A percentile compares a stretch with the other conserved stretches of the same genome.
phyloP scores from a whole-genome alignment of 2,113 vertebrate species.

The Gnathonemus longibarbis region DNA sequence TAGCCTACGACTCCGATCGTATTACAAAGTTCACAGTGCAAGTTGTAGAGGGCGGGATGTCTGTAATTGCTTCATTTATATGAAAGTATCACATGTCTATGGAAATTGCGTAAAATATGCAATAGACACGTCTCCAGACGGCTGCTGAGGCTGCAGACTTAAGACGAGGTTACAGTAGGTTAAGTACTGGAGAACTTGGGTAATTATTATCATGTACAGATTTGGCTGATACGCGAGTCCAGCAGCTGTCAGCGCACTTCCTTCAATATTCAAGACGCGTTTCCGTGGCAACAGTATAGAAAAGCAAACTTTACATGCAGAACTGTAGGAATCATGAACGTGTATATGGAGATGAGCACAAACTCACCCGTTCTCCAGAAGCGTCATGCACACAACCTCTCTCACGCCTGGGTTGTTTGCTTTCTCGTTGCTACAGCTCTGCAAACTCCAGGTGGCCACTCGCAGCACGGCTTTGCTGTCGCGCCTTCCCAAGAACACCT shows the following conservation, averaged over 20 bases:
- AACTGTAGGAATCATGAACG: not conserved
- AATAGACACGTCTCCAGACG: not conserved
- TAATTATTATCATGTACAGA: not conserved
- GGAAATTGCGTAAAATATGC: not conserved
- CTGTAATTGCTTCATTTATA: not conserved
- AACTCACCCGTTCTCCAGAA: conserved; percentile 90
- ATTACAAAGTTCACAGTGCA: not conserved
- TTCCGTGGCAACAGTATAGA: not conserved
- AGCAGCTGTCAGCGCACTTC: not conserved
- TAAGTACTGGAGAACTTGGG: not conserved
- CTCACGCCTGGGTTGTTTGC: conserved; percentile 90
- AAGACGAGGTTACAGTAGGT: not conserved
- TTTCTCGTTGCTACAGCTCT: conserved; percentile 82
- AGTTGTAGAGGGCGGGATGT: not conserved
- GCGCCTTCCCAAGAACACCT: conserved; percentile 61
- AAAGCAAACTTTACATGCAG: not conserved
- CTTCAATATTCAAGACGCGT: not conserved
- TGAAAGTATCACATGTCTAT: not conserved
- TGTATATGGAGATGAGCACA: not conserved
- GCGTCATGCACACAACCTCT: conserved; percentile 92
- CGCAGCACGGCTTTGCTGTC: conserved; percentile 76
- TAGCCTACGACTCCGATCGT: not conserved
- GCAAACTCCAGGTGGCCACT: conserved; percentile 86
- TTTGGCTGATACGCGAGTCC: not conserved
- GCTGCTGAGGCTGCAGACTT: not conserved